Base-by-base conservation (phyloP, 1,140 invertebrate genomes). In the Calephelis virginiensis region DNA sequence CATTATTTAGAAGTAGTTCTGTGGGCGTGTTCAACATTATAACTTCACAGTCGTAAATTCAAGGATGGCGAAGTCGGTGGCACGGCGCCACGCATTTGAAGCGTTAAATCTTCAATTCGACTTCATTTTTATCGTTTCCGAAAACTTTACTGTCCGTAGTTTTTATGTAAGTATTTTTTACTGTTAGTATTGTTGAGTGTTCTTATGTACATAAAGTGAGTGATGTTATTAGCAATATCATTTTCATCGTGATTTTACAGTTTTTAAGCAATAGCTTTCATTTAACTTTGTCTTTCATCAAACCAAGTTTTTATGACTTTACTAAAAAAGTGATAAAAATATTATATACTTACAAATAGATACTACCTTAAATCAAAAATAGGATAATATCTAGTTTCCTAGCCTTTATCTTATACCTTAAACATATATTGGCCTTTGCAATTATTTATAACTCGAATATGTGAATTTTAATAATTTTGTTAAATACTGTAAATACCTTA, bases 41-140 rank as follows among this genome's bases (percentile, higher is more conserved):
- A 81, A 80, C 74, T 75, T 69, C 59, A 59, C 67, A 72, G 77
- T 80, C 81, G 77, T 86, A 86, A 86, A 84, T 78, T 68, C 71
- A 65, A 67, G 70, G 64, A 71, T 73, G 66, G 63, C 65, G 47
- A 72, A 73, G 72, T 77, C 70, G 65, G 64, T 77, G 74, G 74
- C 64, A 49, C 70, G 78, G 74, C 78, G 75, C 73, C 72, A 68
- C 59, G 71, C 67, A 71, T 61, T 72, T 73, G 69, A 69, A 69
- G 71, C 70, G 68, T 80, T 76, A 76, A 83, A 81, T 81, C 73
- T 81, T 83, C 76, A 76, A 62, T 75, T 75, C 68, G 64, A 76
- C 67, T 74, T 67, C 63, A 60, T 77, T 85, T 82, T 85, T 81
- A 82, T 80, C 62, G 73, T 80, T 78, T 67, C 73, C 73, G 64